These are phyloP conservation scores for Spondyliosoma cantharus DNA, from an alignment of 2,797 vertebrate species.

Conservation along the genomic window DNA sequence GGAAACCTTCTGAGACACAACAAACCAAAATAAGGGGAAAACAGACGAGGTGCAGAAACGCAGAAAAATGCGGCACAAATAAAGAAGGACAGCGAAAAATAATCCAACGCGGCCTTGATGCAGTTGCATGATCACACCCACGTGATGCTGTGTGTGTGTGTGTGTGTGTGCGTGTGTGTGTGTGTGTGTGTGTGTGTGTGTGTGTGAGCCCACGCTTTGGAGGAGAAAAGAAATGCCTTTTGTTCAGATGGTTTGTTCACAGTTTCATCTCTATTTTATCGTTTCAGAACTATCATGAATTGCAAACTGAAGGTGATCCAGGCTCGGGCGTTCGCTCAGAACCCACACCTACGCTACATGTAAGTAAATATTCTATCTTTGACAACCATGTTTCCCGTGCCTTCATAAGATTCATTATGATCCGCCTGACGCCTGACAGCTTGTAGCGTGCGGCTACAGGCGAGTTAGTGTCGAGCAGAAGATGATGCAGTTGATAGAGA, in stretches of 20 bases:
- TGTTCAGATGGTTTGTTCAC: slow-evolving; percentile 9
- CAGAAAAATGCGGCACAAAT: neutral
- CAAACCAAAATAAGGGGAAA: neutral
- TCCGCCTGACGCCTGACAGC: slow-evolving; percentile 52
- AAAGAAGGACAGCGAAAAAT: neutral
- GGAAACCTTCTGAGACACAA: neutral
- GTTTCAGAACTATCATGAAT: slow-evolving; percentile 95
- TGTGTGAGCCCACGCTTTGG: slow-evolving; percentile 1
- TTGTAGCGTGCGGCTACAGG: slow-evolving; percentile 41
- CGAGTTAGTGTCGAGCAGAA: slow-evolving; percentile 62
- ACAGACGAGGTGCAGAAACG: neutral
- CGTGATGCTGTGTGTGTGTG: slow-evolving; percentile 8
- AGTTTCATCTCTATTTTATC: slow-evolving; percentile 43
- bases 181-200: too few relatives aligned
- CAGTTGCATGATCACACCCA: slow-evolving; percentile 1
- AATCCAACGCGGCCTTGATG: slow-evolving; percentile 5
- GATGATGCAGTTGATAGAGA: slow-evolving; percentile 72
- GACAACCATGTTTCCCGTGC: slow-evolving; percentile 50
- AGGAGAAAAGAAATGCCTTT: slow-evolving; percentile 19
- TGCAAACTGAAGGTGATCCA: slow-evolving; percentile 96
- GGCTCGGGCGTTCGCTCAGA: slow-evolving; percentile 94
- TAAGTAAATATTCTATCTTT: slow-evolving; percentile 85
- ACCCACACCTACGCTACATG: slow-evolving; percentile 96
- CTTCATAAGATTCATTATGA: slow-evolving; percentile 58
- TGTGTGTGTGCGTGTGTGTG: too few relatives aligned